A percentile compares a stretch with the other conserved stretches of the same genome.
Conservation (phyloP, 2,797 vertebrate genomes). For the Centropyge bicolor region DNA sequence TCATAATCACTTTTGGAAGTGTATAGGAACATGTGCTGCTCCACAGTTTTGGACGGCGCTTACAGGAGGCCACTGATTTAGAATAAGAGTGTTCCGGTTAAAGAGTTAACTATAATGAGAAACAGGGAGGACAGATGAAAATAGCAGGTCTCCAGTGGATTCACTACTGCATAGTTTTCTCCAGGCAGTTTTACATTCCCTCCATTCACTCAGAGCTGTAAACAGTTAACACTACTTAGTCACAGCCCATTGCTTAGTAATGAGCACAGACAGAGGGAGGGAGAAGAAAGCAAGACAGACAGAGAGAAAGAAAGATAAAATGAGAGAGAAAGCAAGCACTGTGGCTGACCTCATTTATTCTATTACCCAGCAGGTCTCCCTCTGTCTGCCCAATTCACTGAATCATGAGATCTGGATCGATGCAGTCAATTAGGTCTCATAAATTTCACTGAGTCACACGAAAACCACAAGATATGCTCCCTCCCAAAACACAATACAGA, state of each 20-base stretch:
- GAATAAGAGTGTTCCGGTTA: slow-evolving; percentile 3
- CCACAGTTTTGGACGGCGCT: not conserved
- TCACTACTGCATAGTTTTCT: slow-evolving; percentile 39
- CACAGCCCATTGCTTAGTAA: slow-evolving; percentile 55
- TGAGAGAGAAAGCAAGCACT: slow-evolving; percentile 16
- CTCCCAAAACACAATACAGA: slow-evolving; percentile 25
- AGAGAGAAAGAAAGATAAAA: slow-evolving; percentile 2
- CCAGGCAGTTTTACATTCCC: slow-evolving; percentile 19
- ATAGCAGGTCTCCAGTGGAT: slow-evolving; percentile 34
- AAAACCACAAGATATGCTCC: slow-evolving; percentile 31
- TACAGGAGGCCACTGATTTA: slow-evolving; percentile 7
- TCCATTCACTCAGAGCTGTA: slow-evolving; percentile 45
- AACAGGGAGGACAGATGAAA: slow-evolving; percentile 33
- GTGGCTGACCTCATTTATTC: slow-evolving; percentile 64
- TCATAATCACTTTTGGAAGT: not conserved
- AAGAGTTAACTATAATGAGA: slow-evolving; percentile 32
- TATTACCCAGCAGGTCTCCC: slow-evolving; percentile 63
- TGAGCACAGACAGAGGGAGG: slow-evolving; percentile 34
- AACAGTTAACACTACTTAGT: slow-evolving; percentile 62
- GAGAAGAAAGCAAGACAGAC: slow-evolving; percentile 11
- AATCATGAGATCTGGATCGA: slow-evolving; percentile 65
- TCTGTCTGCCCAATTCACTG: slow-evolving; percentile 46
- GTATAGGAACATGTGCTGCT: not conserved
- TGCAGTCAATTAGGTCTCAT: slow-evolving; percentile 61
- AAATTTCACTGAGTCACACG: slow-evolving; percentile 55